Evolutionary conservation across 1,140 invertebrate species (phyloP), one percentile per base, ranked within the genome.

Genomic region (Cherax quadricarinatus): DNA sequence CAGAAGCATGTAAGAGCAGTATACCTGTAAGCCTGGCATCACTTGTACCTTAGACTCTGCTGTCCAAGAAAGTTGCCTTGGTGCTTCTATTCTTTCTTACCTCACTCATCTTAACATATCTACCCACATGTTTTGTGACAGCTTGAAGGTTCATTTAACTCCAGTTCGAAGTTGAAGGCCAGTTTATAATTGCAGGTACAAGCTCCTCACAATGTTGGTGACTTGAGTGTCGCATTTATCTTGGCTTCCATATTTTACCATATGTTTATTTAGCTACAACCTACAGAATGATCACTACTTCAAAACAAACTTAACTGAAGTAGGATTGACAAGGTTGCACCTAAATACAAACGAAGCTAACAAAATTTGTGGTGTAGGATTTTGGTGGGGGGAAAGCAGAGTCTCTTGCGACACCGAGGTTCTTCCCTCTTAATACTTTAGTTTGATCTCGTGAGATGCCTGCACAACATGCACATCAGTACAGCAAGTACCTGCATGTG

Each of bases 401-500:
- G 84, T 91, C 78, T 24, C 82, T 79, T 78, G 60, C 90, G 75
- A 78, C 73, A 66, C 62, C 66, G 90, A 91, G 90, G 90, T 91
- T 91, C 90, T 91, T 91, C 90, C 90, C 90, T 91, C 90, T 91
- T 60, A 79, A 62, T 91, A 87, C 78, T 91, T 86, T 91, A 91
- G 90, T 91, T 91, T 91, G 90, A 91, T 91, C 90, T 91, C 90
- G 90, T 91, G 90, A 91, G 90, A 91, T 86, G 90, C 84, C 90
- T 86, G 85, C 75, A 86, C 90, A 86, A 62, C 82, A 91, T 81
- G 41, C 78, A 86, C 90, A 91, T 53, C 89, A 73, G 62, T 80
- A 86, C 83, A 91, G 83, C 66, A 70, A 83, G 88, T 80, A 84
- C 81, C 7, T 88, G 86, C 24, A 53, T 88, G 57, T 88, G 86